Conservation (phyloP, 2,888 invertebrate genomes). For the Hirtodrosophila cameraria region DNA sequence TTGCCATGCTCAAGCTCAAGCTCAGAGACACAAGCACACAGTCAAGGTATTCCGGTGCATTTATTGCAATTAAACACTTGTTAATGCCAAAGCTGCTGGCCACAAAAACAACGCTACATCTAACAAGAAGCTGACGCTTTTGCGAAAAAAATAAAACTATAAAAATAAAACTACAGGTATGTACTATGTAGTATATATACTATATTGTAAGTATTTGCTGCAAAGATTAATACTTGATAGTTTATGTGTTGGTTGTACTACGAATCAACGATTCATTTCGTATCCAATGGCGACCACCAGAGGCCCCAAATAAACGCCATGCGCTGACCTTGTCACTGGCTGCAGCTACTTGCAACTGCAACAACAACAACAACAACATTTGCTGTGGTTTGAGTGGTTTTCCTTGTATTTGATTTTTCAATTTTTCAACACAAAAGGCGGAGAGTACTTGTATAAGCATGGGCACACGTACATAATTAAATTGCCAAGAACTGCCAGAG, state of each 20-base stretch:
- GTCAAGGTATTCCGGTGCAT: conserved; percentile 76
- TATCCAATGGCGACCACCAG: conserved; percentile 65
- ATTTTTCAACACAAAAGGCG: conserved; percentile 60
- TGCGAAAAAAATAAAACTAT: too few species aligned
- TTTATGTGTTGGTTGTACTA: conserved; percentile 6
- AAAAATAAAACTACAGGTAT: too few species aligned
- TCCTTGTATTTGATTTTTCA: conserved; percentile 82
- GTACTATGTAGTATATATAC: too few species aligned
- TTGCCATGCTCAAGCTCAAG: conserved; percentile 49
- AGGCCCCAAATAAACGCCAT: conserved; percentile 74
- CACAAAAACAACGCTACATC: conserved; percentile 54
- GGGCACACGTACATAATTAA: conserved; percentile 52
- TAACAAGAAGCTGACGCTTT: conserved; percentile 51
- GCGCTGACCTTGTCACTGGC: conserved; percentile 69
- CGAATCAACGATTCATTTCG: conserved; percentile 55
- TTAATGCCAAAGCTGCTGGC: conserved; percentile 60
- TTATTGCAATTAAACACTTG: conserved; percentile 80
- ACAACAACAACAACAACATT: conserved; percentile 12
- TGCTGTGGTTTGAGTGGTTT: conserved; percentile 77
- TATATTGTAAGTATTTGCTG: conserved; percentile 1
- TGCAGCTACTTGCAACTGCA: conserved; percentile 34
- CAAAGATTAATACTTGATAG: conserved; percentile 28
- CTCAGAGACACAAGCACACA: conserved; percentile 52
- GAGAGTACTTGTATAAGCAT: conserved; percentile 21
- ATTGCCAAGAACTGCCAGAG: conserved; percentile 41